Evolutionary conservation across 2,888 invertebrate species (phyloP), one percentile per base, ranked within the genome.

Genomic region (Ophion obscuratus): DNA sequence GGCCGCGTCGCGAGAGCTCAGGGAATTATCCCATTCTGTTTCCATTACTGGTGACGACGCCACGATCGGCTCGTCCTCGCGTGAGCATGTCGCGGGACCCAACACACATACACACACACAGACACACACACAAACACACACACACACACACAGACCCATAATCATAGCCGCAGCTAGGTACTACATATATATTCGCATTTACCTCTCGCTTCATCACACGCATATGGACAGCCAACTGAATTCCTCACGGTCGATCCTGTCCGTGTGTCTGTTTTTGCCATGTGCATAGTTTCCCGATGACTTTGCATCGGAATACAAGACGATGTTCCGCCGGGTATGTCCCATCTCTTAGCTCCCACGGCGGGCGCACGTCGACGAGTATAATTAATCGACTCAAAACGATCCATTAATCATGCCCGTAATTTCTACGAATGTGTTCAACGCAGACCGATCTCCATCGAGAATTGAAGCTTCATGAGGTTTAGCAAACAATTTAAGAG

Each of bases 11-110:
- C 76, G 76, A 75, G 91, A 82, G 83, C 90, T 91, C 90, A 89
- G 91, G 89, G 92, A 93, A 93, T 94, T 93, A 93, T 93, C 92
- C 92, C 91, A 92, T 92, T 93, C 92, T 91, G 91, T 91, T 91
- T 91, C 92, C 90, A 92, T 93, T 93, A 92, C 92, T 89, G 89
- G 89, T 89, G 85, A 84, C 86, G 84, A 81, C 81, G 86, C 78
- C 84, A 84, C 84, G 86, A 86, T 66, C 83, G 81, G 64, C 57
- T 78, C 57, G 81, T 81, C 59, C 82, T 83, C 75, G 81, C 61
- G 68, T 59, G 68, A 59, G 27, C 61, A 59, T 61, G 24, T 61
- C 68, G 36, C 31, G 81, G 66, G 59, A 71, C 70, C 70, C 64
- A 20, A 57, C 70, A 64, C 66, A 66, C 20, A 70, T 27, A 59